Conservation (phyloP, 2,888 invertebrate species). For the Rhodophaea formosa region DNA sequence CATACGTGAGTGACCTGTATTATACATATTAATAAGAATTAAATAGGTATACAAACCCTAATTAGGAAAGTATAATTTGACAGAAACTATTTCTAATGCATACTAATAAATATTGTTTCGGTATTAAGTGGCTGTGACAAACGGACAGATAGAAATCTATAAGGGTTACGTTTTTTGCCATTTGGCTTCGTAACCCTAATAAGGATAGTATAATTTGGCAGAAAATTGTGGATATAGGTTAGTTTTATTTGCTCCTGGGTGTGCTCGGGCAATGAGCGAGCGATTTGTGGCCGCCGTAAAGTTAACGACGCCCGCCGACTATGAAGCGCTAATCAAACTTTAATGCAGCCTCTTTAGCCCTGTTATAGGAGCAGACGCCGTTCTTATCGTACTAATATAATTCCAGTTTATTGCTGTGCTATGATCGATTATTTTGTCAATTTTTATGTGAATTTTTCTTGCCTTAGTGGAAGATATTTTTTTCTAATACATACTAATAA, state of each 20-base stretch:
- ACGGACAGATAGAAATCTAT: too few species aligned
- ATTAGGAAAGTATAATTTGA: too few species aligned
- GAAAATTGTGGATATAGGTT: slow-evolving; percentile 18
- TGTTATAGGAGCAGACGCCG: slow-evolving; percentile 43
- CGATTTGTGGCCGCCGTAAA: slow-evolving; percentile 65
- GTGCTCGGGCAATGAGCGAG: slow-evolving; percentile 47
- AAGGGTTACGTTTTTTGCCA: too few species aligned
- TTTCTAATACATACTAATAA: too few species aligned
- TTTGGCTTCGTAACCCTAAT: too few species aligned
- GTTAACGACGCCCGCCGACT: slow-evolving; percentile 59
- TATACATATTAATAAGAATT: too few species aligned
- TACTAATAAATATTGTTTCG: too few species aligned
- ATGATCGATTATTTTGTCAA: neutral
- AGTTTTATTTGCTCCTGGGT: slow-evolving; percentile 50
- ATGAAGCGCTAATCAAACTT: slow-evolving; percentile 73
- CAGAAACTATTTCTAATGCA: too few species aligned
- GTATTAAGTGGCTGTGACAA: too few species aligned
- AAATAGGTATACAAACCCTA: too few species aligned
- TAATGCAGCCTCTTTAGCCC: slow-evolving; percentile 54
- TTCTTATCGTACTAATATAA: neutral
- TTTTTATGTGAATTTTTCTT: too few species aligned
- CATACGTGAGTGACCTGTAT: too few species aligned
- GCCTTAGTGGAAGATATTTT: neutral
- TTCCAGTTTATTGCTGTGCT: neutral
- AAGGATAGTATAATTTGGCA: neutral